Evolutionary conservation across 2,113 vertebrate genomes (phyloP), one percentile per base, ranked within the genome.

Genomic region (Neopipo cinnamomea): DNA sequence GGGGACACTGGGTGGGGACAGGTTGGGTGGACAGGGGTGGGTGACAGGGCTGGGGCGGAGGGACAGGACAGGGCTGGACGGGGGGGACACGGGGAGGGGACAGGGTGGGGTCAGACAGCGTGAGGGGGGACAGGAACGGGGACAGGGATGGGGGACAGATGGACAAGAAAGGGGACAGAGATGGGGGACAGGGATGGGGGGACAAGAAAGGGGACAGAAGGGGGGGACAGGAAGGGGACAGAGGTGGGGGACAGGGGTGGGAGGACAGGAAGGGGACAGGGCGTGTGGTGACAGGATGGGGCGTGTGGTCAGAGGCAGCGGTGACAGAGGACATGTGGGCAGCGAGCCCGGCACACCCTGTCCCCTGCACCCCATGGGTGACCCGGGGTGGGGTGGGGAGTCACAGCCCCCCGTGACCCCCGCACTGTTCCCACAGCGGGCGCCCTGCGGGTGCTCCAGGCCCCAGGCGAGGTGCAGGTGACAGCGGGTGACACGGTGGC

Each of bases 261-360:
- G 35, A n/a, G 20, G 28, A 17, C 12, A 21, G 47, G n/a, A 27
- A n/a, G 41, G 24, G 31, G n/a, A 23, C 56, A 46, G 41, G 70
- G 23, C n/a, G 25, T 27, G 46, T 7, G 33, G 23, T 12, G 41
- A 25, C 16, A 11, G 18, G 42, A 53, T n/a, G 39, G 24, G 25
- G 4, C 0, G 3, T 2, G 46, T 13, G 44, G 13, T 23, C 10
- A 7, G 52, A 17, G 74, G 13, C 41, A 28, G 76, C 5, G 11
- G 55, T 39, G 63, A 41, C 74, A 33, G 9, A 18, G 25, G 20
- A 59, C 6, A 5, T 1, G 39, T 8, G 14, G 7, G 31, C 46
- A 63, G 46, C 13, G 25, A 55, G 39, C 50, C 46, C 4, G 28
- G 35, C 24, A 27, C 50, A 9, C 28, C 22, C 35, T 0, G 17